These are phyloP conservation scores for Haemorhous mexicanus DNA, from an alignment of 2,113 vertebrate species.

Conservation along the genomic window DNA sequence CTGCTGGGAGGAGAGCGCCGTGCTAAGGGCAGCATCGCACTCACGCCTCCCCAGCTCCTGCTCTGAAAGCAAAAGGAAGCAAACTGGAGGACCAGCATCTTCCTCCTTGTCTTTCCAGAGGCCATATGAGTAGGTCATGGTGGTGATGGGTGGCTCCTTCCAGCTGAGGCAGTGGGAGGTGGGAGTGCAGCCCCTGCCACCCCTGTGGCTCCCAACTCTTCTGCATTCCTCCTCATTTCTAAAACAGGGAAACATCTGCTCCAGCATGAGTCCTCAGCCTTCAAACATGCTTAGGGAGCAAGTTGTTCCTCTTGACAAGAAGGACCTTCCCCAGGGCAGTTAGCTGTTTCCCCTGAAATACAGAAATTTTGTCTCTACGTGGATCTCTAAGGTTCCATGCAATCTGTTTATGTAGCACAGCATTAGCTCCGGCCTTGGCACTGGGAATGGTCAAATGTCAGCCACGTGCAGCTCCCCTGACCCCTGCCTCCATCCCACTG, in stretches of 20 bases:
- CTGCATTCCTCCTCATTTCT: background rate
- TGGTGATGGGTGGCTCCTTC: background rate
- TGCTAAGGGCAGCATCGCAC: background rate
- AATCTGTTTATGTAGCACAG: background rate
- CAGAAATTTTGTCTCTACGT: background rate
- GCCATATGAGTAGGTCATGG: background rate
- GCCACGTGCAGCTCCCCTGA: background rate
- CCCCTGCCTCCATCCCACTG: background rate
- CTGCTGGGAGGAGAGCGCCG: fast-evolving
- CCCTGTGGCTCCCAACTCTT: fast-evolving
- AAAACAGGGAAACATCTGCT: background rate
- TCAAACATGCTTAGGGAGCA: background rate
- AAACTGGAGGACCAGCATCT: background rate
- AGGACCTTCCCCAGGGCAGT: background rate
- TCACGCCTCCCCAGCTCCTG: background rate
- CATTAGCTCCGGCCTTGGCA: background rate
- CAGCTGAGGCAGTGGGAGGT: too few species aligned
- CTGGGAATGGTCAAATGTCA: background rate
- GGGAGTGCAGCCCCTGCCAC: background rate
- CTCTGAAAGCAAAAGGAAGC: background rate
- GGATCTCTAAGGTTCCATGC: background rate
- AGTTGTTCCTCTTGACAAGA: background rate
- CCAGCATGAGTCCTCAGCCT: fast-evolving
- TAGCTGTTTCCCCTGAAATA: background rate
- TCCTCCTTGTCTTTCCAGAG: background rate